Conservation (phyloP, 1,140 invertebrate species). For the Rhagoletis zephyria region DNA sequence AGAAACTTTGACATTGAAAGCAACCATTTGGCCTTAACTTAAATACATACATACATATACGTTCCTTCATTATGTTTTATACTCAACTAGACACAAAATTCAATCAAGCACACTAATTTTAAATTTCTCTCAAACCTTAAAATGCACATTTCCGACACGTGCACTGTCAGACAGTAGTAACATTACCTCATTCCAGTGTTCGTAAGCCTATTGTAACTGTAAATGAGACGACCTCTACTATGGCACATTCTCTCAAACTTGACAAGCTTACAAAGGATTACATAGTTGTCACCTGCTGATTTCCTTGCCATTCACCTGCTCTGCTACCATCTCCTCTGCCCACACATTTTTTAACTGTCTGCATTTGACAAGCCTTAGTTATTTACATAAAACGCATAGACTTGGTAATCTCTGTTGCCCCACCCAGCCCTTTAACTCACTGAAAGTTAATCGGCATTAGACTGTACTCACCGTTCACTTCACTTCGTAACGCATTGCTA, state of each 20-base stretch:
- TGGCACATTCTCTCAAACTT: neutral
- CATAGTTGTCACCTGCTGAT: conserved; percentile 6
- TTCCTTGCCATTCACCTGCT: conserved; percentile 23
- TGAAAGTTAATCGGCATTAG: conserved; percentile 13
- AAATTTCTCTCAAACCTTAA: neutral
- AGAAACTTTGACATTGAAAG: too few species aligned
- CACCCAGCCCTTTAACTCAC: too few species aligned
- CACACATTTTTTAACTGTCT: neutral
- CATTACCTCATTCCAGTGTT: neutral
- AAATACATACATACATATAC: too few species aligned
- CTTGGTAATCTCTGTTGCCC: neutral
- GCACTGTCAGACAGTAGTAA: neutral
- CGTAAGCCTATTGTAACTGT: neutral
- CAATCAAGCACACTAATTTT: too few species aligned
- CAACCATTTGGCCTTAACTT: too few species aligned
- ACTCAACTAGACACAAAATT: too few species aligned
- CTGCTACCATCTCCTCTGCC: neutral
- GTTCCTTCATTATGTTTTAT: too few species aligned
- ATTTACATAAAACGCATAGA: neutral
- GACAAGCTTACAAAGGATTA: neutral
- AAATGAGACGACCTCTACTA: neutral
- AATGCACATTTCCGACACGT: neutral
- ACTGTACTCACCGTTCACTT: neutral
- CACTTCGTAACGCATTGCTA: neutral
- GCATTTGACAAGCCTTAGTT: conserved; percentile 20